A percentile compares a stretch with the other conserved stretches of the same genome.
phyloP scores from a whole-genome alignment of 2,888 invertebrate species.

The Lathronympha strigana region DNA sequence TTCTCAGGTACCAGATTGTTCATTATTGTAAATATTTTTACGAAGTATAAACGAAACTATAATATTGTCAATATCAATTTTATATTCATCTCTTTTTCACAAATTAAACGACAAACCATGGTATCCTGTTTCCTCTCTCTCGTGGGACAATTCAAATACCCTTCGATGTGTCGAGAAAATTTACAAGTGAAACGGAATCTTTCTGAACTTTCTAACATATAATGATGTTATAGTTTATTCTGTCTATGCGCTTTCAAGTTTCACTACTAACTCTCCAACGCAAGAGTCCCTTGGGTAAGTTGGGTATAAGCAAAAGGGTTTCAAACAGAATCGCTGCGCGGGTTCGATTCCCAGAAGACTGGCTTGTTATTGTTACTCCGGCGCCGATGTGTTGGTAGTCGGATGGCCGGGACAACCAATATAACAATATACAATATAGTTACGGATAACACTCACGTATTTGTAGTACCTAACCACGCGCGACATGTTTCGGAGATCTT shows the following conservation, averaged over 20 bases:
- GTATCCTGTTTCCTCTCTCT: too few relatives aligned
- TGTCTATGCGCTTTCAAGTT: background rate
- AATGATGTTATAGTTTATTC: background rate
- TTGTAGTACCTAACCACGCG: too few relatives aligned
- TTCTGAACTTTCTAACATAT: conserved; percentile 1
- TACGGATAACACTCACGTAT: too few relatives aligned
- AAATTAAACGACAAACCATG: too few relatives aligned
- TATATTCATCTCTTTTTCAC: background rate
- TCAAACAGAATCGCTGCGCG: conserved; percentile 46
- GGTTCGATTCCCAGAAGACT: conserved; percentile 62
- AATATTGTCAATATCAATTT: background rate
- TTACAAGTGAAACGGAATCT: background rate
- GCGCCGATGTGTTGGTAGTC: background rate
- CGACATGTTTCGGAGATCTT: too few relatives aligned
- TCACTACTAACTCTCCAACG: conserved; percentile 13
- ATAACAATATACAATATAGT: background rate
- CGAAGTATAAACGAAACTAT: background rate
- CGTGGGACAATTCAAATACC: too few relatives aligned
- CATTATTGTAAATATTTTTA: background rate
- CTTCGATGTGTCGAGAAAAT: background rate
- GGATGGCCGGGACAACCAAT: background rate
- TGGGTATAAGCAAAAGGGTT: conserved; percentile 34
- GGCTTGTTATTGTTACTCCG: background rate
- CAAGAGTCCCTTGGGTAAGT: conserved; percentile 25
- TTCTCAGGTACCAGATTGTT: conserved; percentile 9